Base-by-base conservation (phyloP, 2,113 vertebrate genomes). In the Engystomops pustulosus region DNA sequence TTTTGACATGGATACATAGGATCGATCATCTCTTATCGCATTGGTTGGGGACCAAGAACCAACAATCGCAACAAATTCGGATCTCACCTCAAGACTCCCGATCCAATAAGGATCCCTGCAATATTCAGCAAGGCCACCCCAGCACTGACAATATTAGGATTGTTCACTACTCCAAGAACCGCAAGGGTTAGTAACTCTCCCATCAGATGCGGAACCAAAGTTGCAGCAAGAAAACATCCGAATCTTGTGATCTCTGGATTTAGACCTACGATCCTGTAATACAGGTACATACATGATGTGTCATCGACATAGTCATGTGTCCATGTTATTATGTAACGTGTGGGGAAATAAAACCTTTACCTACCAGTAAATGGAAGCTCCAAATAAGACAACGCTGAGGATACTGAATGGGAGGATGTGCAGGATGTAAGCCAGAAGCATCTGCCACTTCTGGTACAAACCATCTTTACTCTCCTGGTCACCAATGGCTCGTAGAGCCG, bases 391-490 rank as follows among this genome's bases (percentile, higher is more conserved):
- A 6, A 94, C 91, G 0, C 96, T 95, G 75, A 96, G 32, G 83
- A 97, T 55, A 85, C 97, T 98, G 93, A 98, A 97, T 80, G 97
- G 98, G 27, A 99, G 90, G 83, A 94, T 94, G 30, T 99, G 97
- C 47, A 98, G 85, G 83, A 96, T 90, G 12, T 98, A 99, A 69
- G 97, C 96, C 88, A 99, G 70, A 87, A 98, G 95, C 95, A 99
- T 96, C 88, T 98, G 96, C 96, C 98, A 98, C 88, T 96, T 99
- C 84, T 93, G 93, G 87, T 99, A 98, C 72, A 99, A 91, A 30
- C 97, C 97, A 0, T 99, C 97, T 87, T 96, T 95, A 82, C 95
- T 98, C 92, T 99, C 96, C 90, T 96, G 97, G 87, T 99, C 96
- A 23, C 95, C 89, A 67, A 98, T 91, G 12, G 96, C 96, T 86